Percentiles rank a stretch among this genome's conserved stretches.
Evolutionary conservation across 2,888 invertebrate genomes (phyloP).

Genomic region (Callimorpha dominula): DNA sequence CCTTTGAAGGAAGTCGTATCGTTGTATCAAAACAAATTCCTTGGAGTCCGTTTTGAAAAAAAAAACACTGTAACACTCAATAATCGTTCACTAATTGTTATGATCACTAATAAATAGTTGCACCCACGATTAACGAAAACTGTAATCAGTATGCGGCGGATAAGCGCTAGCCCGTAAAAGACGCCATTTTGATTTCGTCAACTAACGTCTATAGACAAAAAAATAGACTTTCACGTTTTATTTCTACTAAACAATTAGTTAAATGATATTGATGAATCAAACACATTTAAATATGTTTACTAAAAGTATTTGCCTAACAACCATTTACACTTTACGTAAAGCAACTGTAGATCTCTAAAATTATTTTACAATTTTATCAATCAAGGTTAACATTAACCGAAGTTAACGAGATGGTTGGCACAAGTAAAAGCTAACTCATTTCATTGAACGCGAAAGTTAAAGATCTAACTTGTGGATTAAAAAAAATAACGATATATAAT

Average conservation of each 20-base stretch:
- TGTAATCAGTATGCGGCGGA: conserved; percentile 76
- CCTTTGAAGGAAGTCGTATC: conserved; percentile 65
- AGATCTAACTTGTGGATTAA: too few species aligned
- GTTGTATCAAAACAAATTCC: conserved; percentile 57
- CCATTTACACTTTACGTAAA: too few species aligned
- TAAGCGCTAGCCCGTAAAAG: conserved; percentile 81
- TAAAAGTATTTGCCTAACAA: too few species aligned
- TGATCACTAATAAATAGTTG: conserved; percentile 70
- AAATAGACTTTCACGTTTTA: conserved; percentile 55
- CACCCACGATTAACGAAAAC: conserved; percentile 69
- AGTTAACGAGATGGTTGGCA: too few species aligned
- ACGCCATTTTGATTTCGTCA: conserved; percentile 87
- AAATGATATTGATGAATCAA: neutral
- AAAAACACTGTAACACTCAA: conserved; percentile 67
- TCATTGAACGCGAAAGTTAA: too few species aligned
- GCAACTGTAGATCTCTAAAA: too few species aligned
- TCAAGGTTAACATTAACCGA: too few species aligned
- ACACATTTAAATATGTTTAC: too few species aligned
- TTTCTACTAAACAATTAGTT: conserved; percentile 27
- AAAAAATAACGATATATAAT: too few species aligned
- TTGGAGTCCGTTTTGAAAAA: conserved; percentile 55
- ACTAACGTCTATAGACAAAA: conserved; percentile 77
- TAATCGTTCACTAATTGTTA: conserved; percentile 73
- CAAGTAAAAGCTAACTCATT: too few species aligned
- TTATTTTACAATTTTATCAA: too few species aligned